Conservation (phyloP, 1,140 invertebrate genomes). For the Procambarus virginalis region DNA sequence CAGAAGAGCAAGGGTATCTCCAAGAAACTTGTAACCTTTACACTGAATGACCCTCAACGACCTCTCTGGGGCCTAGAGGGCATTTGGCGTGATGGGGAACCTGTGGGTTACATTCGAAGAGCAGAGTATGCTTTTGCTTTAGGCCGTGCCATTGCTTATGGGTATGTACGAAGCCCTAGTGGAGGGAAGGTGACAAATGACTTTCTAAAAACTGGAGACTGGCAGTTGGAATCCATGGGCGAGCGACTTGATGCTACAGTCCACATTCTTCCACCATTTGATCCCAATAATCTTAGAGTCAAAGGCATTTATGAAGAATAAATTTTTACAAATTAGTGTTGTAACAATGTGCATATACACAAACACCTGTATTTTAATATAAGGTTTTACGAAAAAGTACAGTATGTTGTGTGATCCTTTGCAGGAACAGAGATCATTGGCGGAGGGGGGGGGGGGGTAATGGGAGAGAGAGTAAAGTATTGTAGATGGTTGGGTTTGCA, state of each 20-base stretch:
- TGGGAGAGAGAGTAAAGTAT: too few species aligned
- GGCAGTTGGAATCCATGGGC: conserved; percentile 87
- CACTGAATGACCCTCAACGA: conserved; percentile 81
- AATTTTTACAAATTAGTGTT: too few species aligned
- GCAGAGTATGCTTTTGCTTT: conserved; percentile 86
- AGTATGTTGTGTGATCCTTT: too few species aligned
- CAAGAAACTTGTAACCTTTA: conserved; percentile 85
- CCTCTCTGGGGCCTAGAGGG: conserved; percentile 88
- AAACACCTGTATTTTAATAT: too few species aligned
- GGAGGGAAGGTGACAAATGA: conserved; percentile 79
- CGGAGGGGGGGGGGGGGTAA: too few species aligned
- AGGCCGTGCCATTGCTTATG: conserved; percentile 82
- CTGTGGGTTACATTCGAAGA: conserved; percentile 86
- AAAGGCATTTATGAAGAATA: conserved; percentile 73
- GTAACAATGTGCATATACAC: too few species aligned
- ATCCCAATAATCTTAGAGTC: conserved; percentile 81
- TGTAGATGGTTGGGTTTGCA: too few species aligned
- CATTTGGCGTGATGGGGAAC: conserved; percentile 84
- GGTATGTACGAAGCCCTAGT: conserved; percentile 78
- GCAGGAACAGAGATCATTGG: too few species aligned
- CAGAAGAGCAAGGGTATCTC: conserved; percentile 80
- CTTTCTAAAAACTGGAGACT: conserved; percentile 83
- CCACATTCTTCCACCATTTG: conserved; percentile 85
- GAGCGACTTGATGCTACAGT: conserved; percentile 81
- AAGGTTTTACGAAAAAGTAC: too few species aligned